Evolutionary conservation across 2,888 invertebrate genomes (phyloP).

Genomic region (Euplexia lucipara): DNA sequence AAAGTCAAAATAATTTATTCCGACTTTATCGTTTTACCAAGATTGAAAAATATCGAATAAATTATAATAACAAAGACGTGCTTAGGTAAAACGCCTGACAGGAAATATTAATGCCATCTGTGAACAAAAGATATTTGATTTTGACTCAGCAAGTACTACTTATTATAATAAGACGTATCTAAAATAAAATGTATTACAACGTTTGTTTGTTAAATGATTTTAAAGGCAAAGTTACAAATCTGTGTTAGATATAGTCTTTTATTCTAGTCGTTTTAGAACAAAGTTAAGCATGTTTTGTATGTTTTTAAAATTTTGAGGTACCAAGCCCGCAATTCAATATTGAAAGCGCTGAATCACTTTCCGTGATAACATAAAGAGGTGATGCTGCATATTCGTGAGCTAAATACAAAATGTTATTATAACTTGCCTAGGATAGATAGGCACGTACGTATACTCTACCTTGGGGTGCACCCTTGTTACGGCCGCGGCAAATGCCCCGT

Average conservation of each 20-base stretch:
- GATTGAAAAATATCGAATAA: conserved; percentile 50
- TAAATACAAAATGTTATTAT: conserved; percentile 39
- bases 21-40: conserved; percentile 24
- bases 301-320: not conserved
- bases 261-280: no score
- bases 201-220: not conserved
- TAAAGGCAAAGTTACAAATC: not conserved
- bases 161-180: conserved; percentile 18
- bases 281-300: not conserved
- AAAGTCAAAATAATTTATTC: not conserved
- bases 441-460: conserved; percentile 20
- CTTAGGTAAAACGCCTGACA: conserved; percentile 29
- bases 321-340: not conserved
- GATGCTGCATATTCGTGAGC: conserved; percentile 16
- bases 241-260: no score
- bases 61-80: conserved; percentile 34
- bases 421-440: conserved; percentile 20
- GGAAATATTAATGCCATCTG: conserved; percentile 41
- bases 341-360: conserved; percentile 10
- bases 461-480: conserved; percentile 71
- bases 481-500: conserved; percentile 65
- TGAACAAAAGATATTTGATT: conserved; percentile 45
- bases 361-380: conserved; percentile 3
- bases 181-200: conserved; percentile 11
- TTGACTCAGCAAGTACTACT: conserved; percentile 29